Evolutionary conservation across 2,888 invertebrate genomes (phyloP).

Genomic region (Serrognathus titanus): DNA sequence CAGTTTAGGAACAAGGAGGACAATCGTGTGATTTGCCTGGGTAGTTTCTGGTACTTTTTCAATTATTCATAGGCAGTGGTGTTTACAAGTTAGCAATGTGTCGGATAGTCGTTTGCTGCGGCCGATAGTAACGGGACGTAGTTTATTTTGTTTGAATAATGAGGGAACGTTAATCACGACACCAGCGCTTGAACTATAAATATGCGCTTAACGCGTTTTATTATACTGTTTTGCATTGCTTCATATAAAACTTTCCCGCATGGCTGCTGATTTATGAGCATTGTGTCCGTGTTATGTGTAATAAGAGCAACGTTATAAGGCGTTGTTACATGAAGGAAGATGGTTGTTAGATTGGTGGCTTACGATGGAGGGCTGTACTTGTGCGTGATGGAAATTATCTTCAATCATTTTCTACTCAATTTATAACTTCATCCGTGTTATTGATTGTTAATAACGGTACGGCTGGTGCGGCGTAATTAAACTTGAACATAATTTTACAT

Average conservation of each 20-base stretch:
- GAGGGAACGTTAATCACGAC: slow-evolving; percentile 46
- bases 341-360: slow-evolving; percentile 37
- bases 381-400: slow-evolving; percentile 37
- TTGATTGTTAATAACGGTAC: slow-evolving; percentile 33
- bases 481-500: too few relatives aligned
- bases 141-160: slow-evolving; percentile 45
- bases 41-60: too few relatives aligned
- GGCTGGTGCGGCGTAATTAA: too few relatives aligned
- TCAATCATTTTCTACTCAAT: slow-evolving; percentile 34
- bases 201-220: slow-evolving; percentile 47
- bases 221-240: slow-evolving; percentile 46
- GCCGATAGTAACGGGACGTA: slow-evolving; percentile 39
- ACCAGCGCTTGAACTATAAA: slow-evolving; percentile 45
- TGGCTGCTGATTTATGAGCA: slow-evolving; percentile 1
- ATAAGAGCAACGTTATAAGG: slow-evolving; percentile 43
- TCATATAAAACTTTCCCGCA: slow-evolving; percentile 24
- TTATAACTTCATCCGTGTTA: slow-evolving; percentile 43
- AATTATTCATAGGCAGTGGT: too few relatives aligned
- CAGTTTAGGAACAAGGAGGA: too few relatives aligned
- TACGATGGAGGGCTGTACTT: slow-evolving; percentile 21
- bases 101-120: slow-evolving; percentile 34
- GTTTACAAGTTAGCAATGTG: too few relatives aligned
- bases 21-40: too few relatives aligned
- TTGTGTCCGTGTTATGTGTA: slow-evolving; percentile 44
- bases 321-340: slow-evolving; percentile 39